Evolutionary conservation across 2,888 invertebrate species (phyloP).

Genomic region (Tubulanus polymorphus): DNA sequence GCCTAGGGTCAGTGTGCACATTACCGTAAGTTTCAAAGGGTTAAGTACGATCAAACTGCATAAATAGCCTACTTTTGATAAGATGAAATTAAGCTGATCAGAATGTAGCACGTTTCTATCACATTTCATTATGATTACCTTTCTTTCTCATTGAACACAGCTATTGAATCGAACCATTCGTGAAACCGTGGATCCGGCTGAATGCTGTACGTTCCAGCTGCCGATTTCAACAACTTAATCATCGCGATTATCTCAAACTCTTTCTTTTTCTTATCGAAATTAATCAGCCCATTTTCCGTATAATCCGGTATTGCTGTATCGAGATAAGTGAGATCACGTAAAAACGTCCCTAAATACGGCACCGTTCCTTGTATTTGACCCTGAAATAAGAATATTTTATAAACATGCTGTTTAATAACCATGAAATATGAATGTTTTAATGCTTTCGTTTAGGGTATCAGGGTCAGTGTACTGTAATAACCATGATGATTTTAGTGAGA

Average conservation of each 20-base stretch:
- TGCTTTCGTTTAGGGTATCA: too few species aligned
- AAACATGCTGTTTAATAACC: not conserved
- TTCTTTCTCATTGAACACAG: conserved; percentile 87
- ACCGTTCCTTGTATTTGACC: conserved; percentile 71
- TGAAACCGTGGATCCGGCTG: conserved; percentile 82
- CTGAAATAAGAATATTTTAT: conserved; percentile 16
- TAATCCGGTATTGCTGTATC: conserved; percentile 70
- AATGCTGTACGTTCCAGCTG: conserved; percentile 91
- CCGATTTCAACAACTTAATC: conserved; percentile 90
- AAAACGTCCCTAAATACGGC: conserved; percentile 94
- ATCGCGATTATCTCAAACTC: conserved; percentile 98
- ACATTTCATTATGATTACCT: conserved; percentile 67
- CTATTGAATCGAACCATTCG: conserved; percentile 90
- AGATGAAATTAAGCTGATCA: not conserved
- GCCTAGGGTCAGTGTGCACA: too few species aligned
- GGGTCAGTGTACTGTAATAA: too few species aligned
- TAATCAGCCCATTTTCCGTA: conserved; percentile 72
- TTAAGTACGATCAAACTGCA: not conserved
- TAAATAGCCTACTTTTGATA: not conserved
- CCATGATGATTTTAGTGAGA: too few species aligned
- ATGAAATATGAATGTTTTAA: not conserved
- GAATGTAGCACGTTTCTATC: conserved; percentile 7
- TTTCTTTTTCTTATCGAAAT: conserved; percentile 96
- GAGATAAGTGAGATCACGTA: conserved; percentile 98
- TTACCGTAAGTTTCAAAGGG: too few species aligned